These are phyloP conservation scores for Cataglyphis rosenhaueri DNA, from an alignment of 2,888 invertebrate species.

Conservation along the genomic window DNA sequence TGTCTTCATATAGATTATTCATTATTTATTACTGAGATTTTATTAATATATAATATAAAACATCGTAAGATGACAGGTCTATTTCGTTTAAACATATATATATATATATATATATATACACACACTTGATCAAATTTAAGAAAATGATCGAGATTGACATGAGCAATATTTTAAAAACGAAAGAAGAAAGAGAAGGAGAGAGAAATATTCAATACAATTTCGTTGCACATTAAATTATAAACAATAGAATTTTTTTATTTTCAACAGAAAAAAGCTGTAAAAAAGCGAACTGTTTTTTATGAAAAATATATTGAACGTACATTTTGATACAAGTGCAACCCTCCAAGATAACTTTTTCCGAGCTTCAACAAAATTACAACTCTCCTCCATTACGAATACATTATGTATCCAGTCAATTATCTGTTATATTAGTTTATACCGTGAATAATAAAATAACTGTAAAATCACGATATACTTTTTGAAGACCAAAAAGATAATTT, in stretches of 20 bases:
- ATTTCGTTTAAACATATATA: background rate
- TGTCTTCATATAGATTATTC: constrained; percentile 29
- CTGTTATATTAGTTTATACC: constrained; percentile 9
- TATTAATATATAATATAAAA: constrained; percentile 13
- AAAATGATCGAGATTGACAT: background rate
- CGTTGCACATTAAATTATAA: constrained; percentile 3
- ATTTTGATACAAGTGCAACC: constrained; percentile 9
- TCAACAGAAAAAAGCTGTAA: background rate
- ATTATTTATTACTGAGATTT: constrained; percentile 1
- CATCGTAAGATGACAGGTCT: background rate
- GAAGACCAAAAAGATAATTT: background rate
- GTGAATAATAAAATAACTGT: background rate
- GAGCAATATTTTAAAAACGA: background rate
- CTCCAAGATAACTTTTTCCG: constrained; percentile 17
- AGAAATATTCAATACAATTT: background rate
- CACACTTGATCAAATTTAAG: constrained; percentile 21
- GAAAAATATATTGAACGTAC: constrained; percentile 23
- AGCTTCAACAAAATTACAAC: constrained; percentile 31
- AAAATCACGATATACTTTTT: background rate
- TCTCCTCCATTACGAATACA: constrained; percentile 22
- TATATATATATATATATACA: too few relatives aligned
- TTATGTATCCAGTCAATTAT: constrained; percentile 8
- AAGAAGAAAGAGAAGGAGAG: background rate
- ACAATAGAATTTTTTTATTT: background rate
- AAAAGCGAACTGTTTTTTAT: constrained; percentile 22